Conservation (phyloP, 1,140 invertebrate species). For the Drosophila carrolli region DNA sequence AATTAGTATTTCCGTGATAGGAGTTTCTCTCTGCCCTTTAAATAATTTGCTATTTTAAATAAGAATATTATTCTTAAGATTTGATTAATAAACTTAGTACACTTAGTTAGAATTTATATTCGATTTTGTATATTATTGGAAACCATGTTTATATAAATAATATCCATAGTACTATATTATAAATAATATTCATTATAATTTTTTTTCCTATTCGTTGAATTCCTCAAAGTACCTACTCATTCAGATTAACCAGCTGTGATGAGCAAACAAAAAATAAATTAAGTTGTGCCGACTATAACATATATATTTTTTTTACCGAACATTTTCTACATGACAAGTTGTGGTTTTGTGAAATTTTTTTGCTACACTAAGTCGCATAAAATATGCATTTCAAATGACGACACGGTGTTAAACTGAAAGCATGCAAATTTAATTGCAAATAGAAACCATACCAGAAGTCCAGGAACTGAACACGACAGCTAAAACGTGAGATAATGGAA, state of each 20-base stretch:
- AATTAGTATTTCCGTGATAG: no score
- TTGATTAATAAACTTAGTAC: no score
- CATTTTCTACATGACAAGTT: not conserved
- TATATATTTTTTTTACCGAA: not conserved
- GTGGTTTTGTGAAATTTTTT: slow-evolving; percentile 6
- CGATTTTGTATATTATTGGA: no score
- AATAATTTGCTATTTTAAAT: no score
- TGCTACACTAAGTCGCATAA: slow-evolving; percentile 8
- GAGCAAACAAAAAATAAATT: slow-evolving; percentile 2
- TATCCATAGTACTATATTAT: no score
- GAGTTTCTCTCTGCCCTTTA: no score
- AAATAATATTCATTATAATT: no score
- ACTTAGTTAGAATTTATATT: no score
- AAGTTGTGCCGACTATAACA: not conserved
- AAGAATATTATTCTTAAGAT: no score
- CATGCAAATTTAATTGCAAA: slow-evolving; percentile 13
- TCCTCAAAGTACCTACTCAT: no score
- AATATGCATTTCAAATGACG: slow-evolving; percentile 12
- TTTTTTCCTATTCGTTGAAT: no score
- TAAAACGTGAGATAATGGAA: slow-evolving; percentile 2
- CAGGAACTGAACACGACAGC: slow-evolving; percentile 1
- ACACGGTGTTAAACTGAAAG: slow-evolving; percentile 1
- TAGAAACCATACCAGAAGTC: slow-evolving; percentile 10
- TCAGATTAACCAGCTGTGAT: slow-evolving; percentile 1
- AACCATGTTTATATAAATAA: no score